Base-by-base conservation (phyloP, 2,888 invertebrate species). In the Smittia aterrima region DNA sequence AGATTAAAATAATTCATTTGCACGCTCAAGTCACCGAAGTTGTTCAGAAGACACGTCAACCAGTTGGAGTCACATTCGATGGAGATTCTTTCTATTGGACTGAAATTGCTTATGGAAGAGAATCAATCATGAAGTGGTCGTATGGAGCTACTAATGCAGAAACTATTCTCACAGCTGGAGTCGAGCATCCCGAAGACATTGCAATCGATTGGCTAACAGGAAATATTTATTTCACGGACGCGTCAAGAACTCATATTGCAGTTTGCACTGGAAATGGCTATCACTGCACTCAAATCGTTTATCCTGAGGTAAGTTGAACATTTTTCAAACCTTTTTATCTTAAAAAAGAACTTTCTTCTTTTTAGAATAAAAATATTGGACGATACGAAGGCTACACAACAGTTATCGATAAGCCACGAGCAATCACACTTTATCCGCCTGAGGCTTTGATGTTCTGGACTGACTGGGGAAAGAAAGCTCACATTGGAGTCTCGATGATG, bases 391-490 rank as follows among this genome's bases (percentile, higher is more conserved):
- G n/a, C n/a, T n/a, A 58, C 25, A 40, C 4, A 6, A 16, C n/a
- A 6, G 27, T 13, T 1, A 87, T 87, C 1, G 82, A 86, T 53
- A 84, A 87, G 72, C 90, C 93, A 0, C 85, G 89, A 76, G 90
- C 88, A 54, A 85, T 93, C 71, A 89, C 87, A 0, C 82, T 93
- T 6, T 85, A 92, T 83, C 90, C 92, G 0, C 81, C 80, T 1
- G 84, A 86, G 38, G 92, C 92, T 87, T 90, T 83, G 78, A 91
- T 98, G 89, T 97, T 90, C 83, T 98, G 96, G 96, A 90, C 93
- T 0, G 96, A 97, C 81, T 95, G 93, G 92, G 92, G 92, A 1
- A 78, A 82, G 0, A 84, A 83, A 9, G 87, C 92, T 0, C 86
- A 90, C 79, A 95, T 98, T 77, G 92, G 90, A 77, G 84, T 86